Base-by-base conservation (phyloP, 1,140 invertebrate genomes). In the Sesamia nonagrioides region DNA sequence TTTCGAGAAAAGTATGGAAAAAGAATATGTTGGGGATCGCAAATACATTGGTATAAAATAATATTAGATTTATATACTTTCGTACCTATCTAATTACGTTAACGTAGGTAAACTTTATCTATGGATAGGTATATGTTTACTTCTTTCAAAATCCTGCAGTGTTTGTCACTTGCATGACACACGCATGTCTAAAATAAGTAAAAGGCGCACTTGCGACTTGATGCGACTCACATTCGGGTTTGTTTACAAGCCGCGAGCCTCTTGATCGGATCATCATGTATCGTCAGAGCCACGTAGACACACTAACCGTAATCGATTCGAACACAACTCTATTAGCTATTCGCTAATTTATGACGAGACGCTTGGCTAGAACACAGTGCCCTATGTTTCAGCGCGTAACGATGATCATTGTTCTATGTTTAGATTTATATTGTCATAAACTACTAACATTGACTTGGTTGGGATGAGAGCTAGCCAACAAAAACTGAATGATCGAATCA, bases 401-500 rank as follows among this genome's bases (percentile, higher is more conserved):
- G 61, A 76, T 76, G 60, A 77, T 76, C 75, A 50, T 61, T 78
- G 52, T 77, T 73, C 84, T 89, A 86, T 83, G 69, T 83, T 84
- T 86, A 88, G 82, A 85, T 88, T 84, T 80, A 87, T 84, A 79
- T 80, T 75, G 73, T 81, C 84, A 82, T 84, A 83, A 77, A 63
- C 50, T 77, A 68, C 42, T 66, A 80, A 83, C 76, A 83, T 48
- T 75, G 75, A 72, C 71, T 78, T 76, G 52, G 69, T 48, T 66
- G 60, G 27, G 18, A 60, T 40, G 73, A 75, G 33, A 74, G 72
- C 72, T 80, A 79, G 79, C 78, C 82, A 86, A 69, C 60, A 81
- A 83, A 83, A 84, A 84, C 78, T 76, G 50, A 66, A 35, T 77
- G 27, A 79, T 82, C 74, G 45, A 69, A 76, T 81, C 74, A 78